These are phyloP conservation scores for Melanotaenia parkinsoni DNA, from an alignment of 2,797 vertebrate genomes.

Conservation along the genomic window DNA sequence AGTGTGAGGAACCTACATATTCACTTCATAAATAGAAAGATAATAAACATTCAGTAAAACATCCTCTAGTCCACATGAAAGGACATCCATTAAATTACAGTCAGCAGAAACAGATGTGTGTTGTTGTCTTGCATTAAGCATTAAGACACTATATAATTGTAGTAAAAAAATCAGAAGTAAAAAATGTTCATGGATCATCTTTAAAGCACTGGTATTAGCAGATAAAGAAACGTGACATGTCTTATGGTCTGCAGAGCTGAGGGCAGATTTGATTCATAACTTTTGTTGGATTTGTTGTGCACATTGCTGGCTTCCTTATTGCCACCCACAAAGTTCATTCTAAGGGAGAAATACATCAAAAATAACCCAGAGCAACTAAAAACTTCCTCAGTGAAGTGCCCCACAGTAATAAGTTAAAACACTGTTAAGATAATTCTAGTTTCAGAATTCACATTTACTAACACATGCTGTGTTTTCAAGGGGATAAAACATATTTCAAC, in stretches of 20 bases:
- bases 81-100: background rate
- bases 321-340: background rate
- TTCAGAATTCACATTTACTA: conserved; percentile 9
- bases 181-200: background rate
- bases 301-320: background rate
- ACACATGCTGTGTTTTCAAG: background rate
- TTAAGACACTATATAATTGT: no score
- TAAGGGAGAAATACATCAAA: background rate
- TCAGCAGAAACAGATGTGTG: conserved; percentile 2
- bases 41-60: background rate
- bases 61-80: background rate
- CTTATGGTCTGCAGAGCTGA: conserved; percentile 4
- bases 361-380: background rate
- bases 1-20: background rate
- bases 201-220: conserved; percentile 2
- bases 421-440: background rate
- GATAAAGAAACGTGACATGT: background rate
- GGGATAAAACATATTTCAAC: conserved; percentile 20
- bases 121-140: background rate
- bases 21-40: background rate
- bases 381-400: background rate
- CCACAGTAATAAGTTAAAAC: background rate
- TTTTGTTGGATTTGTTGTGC: background rate
- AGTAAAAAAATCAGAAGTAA: background rate
- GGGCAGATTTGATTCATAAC: background rate